phyloP scores from a whole-genome alignment of 2,797 vertebrate species.

The Tauraco hartlaubi region DNA sequence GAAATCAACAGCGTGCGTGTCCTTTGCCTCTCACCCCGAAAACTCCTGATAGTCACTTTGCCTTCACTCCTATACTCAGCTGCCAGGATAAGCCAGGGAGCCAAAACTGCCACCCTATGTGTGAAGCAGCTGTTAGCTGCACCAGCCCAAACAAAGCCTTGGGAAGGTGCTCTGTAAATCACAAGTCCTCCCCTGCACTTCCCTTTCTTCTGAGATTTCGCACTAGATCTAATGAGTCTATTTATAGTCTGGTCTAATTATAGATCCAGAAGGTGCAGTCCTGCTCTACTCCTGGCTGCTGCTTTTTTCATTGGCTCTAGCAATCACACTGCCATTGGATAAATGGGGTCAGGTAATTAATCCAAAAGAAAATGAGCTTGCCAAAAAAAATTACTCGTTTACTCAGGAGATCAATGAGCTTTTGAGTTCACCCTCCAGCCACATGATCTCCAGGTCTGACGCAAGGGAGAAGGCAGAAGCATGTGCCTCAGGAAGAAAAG shows the following conservation, averaged over 20 bases:
- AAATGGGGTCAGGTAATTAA: conserved; percentile 22
- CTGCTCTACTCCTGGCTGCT: not conserved
- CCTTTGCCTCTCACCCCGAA: not conserved
- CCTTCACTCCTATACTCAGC: not conserved
- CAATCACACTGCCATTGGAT: not conserved
- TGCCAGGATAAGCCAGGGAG: not conserved
- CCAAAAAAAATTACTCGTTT: not conserved
- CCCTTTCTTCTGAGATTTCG: not conserved
- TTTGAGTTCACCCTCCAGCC: not conserved
- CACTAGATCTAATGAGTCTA: not conserved
- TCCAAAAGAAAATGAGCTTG: not conserved
- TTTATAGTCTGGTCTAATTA: conserved; percentile 14
- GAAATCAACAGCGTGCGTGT: not conserved
- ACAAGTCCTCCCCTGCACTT: not conserved
- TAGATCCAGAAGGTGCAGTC: not conserved
- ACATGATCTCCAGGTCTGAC: not conserved
- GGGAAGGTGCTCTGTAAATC: not conserved
- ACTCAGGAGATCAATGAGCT: not conserved
- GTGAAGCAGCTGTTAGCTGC: not conserved
- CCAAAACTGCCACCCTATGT: not conserved
- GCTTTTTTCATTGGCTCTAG: not conserved
- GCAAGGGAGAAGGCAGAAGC: not conserved
- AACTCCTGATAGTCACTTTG: accelerated
- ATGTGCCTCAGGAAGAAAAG: not conserved
- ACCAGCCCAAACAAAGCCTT: not conserved